Conservation (phyloP, 2,113 vertebrate genomes). For the Corythornis madagascariensis region DNA sequence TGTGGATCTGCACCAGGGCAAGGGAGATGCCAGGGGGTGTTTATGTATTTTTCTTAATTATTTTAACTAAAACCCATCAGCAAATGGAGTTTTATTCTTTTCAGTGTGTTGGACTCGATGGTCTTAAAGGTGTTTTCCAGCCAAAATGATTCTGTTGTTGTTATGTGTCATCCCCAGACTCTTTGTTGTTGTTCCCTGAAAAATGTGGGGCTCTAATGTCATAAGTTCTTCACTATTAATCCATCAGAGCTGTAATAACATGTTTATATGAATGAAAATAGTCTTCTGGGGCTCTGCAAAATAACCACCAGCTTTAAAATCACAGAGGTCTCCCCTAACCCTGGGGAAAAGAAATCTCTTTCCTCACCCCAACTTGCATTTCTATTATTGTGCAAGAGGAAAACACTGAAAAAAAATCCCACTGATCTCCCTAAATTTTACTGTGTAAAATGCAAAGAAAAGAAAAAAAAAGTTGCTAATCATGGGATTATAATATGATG, state of each 20-base stretch:
- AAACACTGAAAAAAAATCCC: background rate
- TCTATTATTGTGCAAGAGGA: background rate
- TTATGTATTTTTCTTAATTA: background rate
- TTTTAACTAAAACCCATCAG: background rate
- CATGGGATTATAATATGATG: background rate
- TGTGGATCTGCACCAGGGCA: fast-evolving
- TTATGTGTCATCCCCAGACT: background rate
- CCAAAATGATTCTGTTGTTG: background rate
- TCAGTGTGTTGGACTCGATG: background rate
- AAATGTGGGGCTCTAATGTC: background rate
- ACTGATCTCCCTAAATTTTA: background rate
- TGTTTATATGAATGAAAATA: background rate
- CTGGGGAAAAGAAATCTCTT: background rate
- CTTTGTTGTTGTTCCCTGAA: background rate
- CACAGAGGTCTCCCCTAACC: background rate
- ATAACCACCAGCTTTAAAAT: background rate
- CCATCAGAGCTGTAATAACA: background rate
- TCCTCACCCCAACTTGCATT: background rate
- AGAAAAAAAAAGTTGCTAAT: background rate
- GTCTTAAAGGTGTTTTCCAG: background rate
- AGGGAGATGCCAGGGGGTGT: no score
- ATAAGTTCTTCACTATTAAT: background rate
- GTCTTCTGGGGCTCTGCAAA: background rate
- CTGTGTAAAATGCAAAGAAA: background rate
- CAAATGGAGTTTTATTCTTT: background rate